A percentile compares a stretch with the other conserved stretches of the same genome.
Conservation (phyloP, 2,113 vertebrate genomes). For the Oophaga pumilio region DNA sequence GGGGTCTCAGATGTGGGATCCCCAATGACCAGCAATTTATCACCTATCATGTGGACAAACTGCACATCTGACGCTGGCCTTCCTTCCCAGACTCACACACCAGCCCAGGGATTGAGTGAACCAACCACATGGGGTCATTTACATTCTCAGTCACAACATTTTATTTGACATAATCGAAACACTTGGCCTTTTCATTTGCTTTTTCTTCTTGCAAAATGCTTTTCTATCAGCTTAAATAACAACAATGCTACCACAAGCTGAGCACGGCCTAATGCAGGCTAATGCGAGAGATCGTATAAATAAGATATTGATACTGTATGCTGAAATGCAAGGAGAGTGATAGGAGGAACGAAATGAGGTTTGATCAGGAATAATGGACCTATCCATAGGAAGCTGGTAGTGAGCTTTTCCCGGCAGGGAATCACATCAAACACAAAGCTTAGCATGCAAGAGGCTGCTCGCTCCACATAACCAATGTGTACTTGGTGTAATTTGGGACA, state of each 20-base stretch:
- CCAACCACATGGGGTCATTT: neutral
- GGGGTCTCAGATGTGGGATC: too few relatives aligned
- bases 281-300: constrained; percentile 56
- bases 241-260: constrained; percentile 50
- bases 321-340: constrained; percentile 59
- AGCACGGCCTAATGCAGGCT: constrained; percentile 12
- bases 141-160: neutral
- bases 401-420: constrained; percentile 59
- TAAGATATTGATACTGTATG: constrained; percentile 61
- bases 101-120: neutral
- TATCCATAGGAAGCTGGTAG: constrained; percentile 63
- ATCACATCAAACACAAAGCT: constrained; percentile 56
- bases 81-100: neutral
- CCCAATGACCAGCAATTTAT: too few relatives aligned
- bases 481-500: constrained; percentile 45
- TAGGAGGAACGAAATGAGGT: constrained; percentile 64
- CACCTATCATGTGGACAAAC: neutral
- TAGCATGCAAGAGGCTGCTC: constrained; percentile 40
- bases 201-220: constrained; percentile 17
- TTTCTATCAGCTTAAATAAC: constrained; percentile 45
- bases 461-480: constrained; percentile 46
- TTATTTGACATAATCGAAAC: neutral
- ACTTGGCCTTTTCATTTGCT: constrained; percentile 1
- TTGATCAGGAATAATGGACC: constrained; percentile 65
- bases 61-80: neutral